These are phyloP conservation scores for Villa cingulata DNA, from an alignment of 2,888 invertebrate genomes.

Conservation along the genomic window DNA sequence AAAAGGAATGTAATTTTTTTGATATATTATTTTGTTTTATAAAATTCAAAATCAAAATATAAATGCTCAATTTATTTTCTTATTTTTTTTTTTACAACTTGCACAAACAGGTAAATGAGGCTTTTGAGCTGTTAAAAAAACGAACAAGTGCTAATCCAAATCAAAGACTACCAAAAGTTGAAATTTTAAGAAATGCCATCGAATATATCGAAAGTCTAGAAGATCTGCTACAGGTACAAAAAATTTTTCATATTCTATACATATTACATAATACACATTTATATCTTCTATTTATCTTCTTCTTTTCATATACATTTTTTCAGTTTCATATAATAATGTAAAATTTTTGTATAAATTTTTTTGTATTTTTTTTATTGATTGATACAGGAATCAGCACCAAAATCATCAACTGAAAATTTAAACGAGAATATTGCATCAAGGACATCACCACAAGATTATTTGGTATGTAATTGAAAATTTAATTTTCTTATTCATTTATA, in stretches of 20 bases:
- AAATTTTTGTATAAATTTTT: background rate
- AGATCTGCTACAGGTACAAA: conserved; percentile 53
- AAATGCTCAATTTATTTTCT: no score
- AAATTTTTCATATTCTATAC: no score
- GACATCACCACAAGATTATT: conserved; percentile 32
- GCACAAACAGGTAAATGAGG: conserved; percentile 95
- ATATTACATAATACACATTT: no score
- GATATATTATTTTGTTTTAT: no score
- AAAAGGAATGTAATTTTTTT: no score
- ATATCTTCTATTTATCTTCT: background rate
- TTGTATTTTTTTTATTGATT: background rate
- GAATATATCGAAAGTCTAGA: conserved; percentile 92
- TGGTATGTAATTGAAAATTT: conserved; percentile 34
- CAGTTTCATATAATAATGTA: background rate
- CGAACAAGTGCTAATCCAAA: conserved; percentile 91
- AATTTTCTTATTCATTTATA: background rate
- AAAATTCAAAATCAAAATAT: no score
- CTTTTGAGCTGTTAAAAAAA: conserved; percentile 87
- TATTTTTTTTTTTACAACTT: no score
- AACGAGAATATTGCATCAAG: conserved; percentile 28
- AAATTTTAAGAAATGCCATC: conserved; percentile 92
- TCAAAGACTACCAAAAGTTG: conserved; percentile 92
- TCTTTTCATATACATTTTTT: background rate
- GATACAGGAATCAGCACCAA: conserved; percentile 4
- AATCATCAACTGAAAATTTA: conserved; percentile 28